Evolutionary conservation across 2,113 vertebrate species (phyloP), one percentile per base, ranked within the genome.

Genomic region (Picathartes gymnocephalus): DNA sequence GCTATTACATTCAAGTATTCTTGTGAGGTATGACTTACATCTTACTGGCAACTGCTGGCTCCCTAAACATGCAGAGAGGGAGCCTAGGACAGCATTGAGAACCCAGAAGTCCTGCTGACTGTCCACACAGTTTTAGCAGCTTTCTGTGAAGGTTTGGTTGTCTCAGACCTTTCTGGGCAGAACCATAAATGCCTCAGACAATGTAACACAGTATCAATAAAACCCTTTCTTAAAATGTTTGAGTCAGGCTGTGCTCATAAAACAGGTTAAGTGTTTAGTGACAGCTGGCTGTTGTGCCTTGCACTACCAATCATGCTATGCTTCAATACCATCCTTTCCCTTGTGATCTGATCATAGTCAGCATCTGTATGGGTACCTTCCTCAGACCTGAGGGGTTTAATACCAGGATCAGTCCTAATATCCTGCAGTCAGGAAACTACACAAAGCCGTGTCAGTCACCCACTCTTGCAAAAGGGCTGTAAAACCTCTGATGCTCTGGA

Each of bases 1-100:
- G 70, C 87, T 30, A 65, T 57, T 65, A 35, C 58, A 50, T 87
- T 91, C 54, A 82, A 76, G 62, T 79, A 31, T 89, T 87, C 81
- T 92, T 92, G 30, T 87, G 78, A 93, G 91, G 81, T 58, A 57
- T 72, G 65, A 33, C 85, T 94, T 96, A 6, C 31, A 88, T 94
- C 72, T 92, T 64, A 44, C 60, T 83, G 68, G 35, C 72, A 88
- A 86, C 51, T 64, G 69, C 80, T 81, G 56, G 51, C 80, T 94
- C 77, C 68, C 47, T 62, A 42, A 92, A 90, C 71, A 81, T 66
- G 47, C 62, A 83, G 76, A 90, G 50, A 66, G 71, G 54, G 54
- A 83, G 58, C 50, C 20, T 56, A 53, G 58, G 70, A 82, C 66
- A 48, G 48, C 37, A 68, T 0, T 30, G 66, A 27, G 42, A 87